Conservation (phyloP, 2,113 vertebrate genomes). For the Glaucomys volans region DNA sequence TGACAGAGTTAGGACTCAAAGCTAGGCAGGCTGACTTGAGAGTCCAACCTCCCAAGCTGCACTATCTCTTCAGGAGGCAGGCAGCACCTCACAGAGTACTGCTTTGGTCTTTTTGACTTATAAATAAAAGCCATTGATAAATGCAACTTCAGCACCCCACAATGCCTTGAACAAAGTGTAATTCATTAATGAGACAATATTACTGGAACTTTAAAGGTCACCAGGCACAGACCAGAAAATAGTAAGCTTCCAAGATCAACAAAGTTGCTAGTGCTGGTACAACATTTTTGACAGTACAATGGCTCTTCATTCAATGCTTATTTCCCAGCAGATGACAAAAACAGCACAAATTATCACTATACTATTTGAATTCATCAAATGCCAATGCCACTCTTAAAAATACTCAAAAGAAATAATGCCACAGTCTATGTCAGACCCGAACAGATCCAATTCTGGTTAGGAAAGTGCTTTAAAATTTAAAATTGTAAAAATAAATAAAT, state of each 20-base stretch:
- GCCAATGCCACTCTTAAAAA: background rate
- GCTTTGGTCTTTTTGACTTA: background rate
- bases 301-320: constrained; percentile 1
- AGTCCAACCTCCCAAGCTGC: background rate
- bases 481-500: background rate
- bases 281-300: constrained; percentile 17
- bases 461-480: constrained; percentile 14
- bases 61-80: background rate
- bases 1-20: background rate
- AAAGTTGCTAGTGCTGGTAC: constrained; percentile 55
- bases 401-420: background rate
- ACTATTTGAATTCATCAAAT: background rate
- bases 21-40: background rate
- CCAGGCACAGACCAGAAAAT: background rate
- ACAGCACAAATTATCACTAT: background rate
- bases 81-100: background rate
- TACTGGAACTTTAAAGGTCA: background rate
- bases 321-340: constrained; percentile 45
- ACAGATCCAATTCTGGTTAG: background rate
- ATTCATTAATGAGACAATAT: background rate
- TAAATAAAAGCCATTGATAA: constrained; percentile 11
- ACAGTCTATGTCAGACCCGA: background rate
- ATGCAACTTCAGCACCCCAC: background rate
- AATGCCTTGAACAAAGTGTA: constrained; percentile 37
- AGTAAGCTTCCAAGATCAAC: constrained; percentile 65